These are phyloP conservation scores for Coregonus ussuriensis DNA, from an alignment of 2,797 vertebrate genomes.

Conservation along the genomic window DNA sequence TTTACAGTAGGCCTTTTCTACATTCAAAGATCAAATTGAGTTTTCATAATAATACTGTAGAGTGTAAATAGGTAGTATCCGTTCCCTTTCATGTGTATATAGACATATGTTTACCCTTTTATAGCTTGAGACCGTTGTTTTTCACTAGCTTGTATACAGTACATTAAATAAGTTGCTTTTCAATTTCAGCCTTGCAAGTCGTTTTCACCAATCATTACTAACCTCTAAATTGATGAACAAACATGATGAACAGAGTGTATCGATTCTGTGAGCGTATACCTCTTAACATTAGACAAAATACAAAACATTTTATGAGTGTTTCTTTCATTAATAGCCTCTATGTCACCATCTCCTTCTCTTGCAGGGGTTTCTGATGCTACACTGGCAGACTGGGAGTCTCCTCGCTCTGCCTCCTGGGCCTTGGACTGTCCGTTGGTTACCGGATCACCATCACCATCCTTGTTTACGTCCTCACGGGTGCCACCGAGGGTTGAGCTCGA, in stretches of 20 bases:
- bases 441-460: conserved; percentile 44
- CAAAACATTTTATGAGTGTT: conserved; percentile 23
- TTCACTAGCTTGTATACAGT: background rate
- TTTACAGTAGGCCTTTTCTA: background rate
- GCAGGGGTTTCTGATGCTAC: conserved; percentile 34
- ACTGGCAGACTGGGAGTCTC: conserved; percentile 6
- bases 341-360: conserved; percentile 72
- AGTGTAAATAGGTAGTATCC: conserved; percentile 1
- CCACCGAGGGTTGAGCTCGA: conserved; percentile 30
- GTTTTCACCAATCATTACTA: conserved; percentile 14
- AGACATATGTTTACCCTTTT: background rate
- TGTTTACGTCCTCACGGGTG: conserved; percentile 33
- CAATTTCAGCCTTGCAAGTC: background rate
- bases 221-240: conserved; percentile 2
- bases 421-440: conserved; percentile 12
- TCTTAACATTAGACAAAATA: background rate
- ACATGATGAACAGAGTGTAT: conserved; percentile 15
- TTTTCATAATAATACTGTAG: background rate
- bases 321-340: conserved; percentile 34
- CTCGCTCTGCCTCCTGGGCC: conserved; percentile 18
- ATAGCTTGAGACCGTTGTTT: background rate
- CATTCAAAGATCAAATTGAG: background rate
- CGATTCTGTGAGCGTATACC: conserved; percentile 2
- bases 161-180: background rate
- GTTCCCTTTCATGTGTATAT: conserved; percentile 4